Evolutionary conservation across 2,113 vertebrate species (phyloP).

Genomic region (Dunckerocampus dactyliophorus): DNA sequence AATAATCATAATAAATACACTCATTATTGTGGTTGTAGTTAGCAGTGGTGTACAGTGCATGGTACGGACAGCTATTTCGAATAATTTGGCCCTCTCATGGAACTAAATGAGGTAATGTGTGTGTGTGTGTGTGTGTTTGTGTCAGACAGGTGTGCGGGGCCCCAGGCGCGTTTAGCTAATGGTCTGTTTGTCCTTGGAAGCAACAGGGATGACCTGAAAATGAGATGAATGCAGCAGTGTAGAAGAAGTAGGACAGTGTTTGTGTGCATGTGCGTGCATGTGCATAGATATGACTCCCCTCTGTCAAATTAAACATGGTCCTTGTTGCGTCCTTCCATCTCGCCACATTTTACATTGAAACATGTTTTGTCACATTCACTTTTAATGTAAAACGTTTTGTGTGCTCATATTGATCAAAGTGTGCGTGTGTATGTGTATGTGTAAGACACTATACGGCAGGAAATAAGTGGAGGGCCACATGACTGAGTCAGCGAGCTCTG

Average conservation of each 20-base stretch:
- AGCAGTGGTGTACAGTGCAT: not conserved
- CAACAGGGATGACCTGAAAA: constrained; percentile 56
- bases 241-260: constrained; percentile 48
- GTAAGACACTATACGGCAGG: no score
- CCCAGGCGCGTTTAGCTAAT: constrained; percentile 67
- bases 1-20: not conserved
- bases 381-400: no score
- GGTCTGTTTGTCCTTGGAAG: constrained; percentile 68
- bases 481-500: no score
- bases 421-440: not conserved
- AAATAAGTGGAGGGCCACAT: no score
- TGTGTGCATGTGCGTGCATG: constrained; percentile 2
- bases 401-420: no score
- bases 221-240: constrained; percentile 58
- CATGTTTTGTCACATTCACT: no score
- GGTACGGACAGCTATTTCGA: no score
- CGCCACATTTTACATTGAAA: constrained; percentile 47
- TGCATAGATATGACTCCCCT: constrained; percentile 23
- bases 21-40: no score
- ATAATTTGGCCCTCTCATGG: no score
- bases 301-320: constrained; percentile 55
- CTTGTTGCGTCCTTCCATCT: constrained; percentile 28
- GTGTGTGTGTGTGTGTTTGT: constrained; percentile 13
- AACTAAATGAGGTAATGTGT: not conserved
- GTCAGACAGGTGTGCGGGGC: constrained; percentile 51